A percentile compares a stretch with the other conserved stretches of the same genome.
Conservation (phyloP, 2,113 vertebrate genomes). For the Antennarius striatus region DNA sequence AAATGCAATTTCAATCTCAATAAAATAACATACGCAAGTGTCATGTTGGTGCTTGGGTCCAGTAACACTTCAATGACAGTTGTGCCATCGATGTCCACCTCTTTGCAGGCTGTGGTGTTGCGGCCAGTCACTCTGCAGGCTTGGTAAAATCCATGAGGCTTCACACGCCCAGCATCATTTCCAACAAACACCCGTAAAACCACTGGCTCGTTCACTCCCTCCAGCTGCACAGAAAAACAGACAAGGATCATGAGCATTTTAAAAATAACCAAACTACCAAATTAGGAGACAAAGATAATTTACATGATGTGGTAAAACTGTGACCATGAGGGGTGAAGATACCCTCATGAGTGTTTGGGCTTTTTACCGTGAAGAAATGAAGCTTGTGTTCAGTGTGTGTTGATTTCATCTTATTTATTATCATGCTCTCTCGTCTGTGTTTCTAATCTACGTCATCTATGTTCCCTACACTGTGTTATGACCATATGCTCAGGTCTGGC, state of each 20-base stretch:
- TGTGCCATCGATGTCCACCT: slow-evolving; percentile 95
- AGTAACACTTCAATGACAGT: slow-evolving; percentile 96
- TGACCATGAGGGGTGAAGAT: no score
- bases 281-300: no score
- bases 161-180: slow-evolving; percentile 93
- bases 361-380: no score
- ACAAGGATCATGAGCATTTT: neutral
- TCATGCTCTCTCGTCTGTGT: no score
- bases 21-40: slow-evolving; percentile 87
- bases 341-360: no score
- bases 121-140: slow-evolving; percentile 95
- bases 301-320: no score
- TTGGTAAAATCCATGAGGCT: slow-evolving; percentile 99
- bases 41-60: slow-evolving; percentile 95
- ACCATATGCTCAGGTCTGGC: no score
- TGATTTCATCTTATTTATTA: no score
- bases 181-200: slow-evolving; percentile 95
- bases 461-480: no score
- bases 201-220: slow-evolving; percentile 93
- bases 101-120: slow-evolving; percentile 97
- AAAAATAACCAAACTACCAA: no score
- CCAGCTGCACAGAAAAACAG: slow-evolving; percentile 80
- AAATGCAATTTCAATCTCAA: neutral
- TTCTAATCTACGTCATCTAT: no score
- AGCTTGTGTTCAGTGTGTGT: no score